Conservation (phyloP, 1,140 invertebrate genomes). For the Drosophila biarmipes region DNA sequence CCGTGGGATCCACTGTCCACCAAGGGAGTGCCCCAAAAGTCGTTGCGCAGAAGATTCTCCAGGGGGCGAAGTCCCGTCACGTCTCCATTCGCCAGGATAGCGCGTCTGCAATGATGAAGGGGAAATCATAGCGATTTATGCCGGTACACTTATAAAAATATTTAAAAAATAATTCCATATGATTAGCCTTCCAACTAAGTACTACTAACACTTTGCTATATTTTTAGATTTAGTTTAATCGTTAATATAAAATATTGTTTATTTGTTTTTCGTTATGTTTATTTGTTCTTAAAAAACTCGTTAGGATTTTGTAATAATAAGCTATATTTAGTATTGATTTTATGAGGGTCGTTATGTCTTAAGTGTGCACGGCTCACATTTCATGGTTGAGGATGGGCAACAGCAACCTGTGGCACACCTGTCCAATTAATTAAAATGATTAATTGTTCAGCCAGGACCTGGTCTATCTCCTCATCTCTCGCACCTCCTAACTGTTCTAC, state of each 20-base stretch:
- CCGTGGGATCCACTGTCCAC: constrained; percentile 94
- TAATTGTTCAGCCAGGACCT: constrained; percentile 55
- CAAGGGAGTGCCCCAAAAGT: constrained; percentile 96
- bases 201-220: no score
- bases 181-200: no score
- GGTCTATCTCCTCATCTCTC: constrained; percentile 4
- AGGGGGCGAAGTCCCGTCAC: constrained; percentile 87
- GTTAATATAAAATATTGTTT: no score
- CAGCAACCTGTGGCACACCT: constrained; percentile 80
- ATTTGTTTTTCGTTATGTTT: no score
- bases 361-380: constrained; percentile 39
- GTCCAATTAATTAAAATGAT: constrained; percentile 83
- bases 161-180: neutral
- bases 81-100: constrained; percentile 94
- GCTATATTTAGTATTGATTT: neutral
- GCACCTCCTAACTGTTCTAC: neutral
- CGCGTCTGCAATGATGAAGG: constrained; percentile 87
- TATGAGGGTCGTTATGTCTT: neutral
- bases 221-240: no score
- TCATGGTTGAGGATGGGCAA: constrained; percentile 12
- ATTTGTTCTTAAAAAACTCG: no score
- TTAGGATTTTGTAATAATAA: neutral
- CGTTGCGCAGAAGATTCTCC: constrained; percentile 86
- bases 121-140: neutral
- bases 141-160: neutral